Evolutionary conservation across 2,113 vertebrate species (phyloP).

Genomic region (Prochilodus magdalenae): DNA sequence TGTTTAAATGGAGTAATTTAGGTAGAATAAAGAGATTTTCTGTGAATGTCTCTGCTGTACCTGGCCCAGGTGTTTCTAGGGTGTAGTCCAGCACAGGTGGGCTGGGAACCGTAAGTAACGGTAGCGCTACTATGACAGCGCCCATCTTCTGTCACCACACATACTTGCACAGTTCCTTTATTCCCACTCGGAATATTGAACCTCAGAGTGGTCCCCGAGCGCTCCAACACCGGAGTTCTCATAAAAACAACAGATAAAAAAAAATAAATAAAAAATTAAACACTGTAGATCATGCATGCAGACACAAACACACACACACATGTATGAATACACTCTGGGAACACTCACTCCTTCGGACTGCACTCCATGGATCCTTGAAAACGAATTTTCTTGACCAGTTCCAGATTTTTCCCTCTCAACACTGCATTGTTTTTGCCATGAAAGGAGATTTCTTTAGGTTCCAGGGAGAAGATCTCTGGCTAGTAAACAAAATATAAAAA

Average conservation of each 20-base stretch:
- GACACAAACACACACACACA: too few species aligned
- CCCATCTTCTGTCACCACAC: conserved; percentile 72
- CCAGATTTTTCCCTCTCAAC: too few species aligned
- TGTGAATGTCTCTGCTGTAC: conserved; percentile 61
- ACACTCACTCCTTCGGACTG: too few species aligned
- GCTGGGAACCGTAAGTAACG: conserved; percentile 77
- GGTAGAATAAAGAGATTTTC: not conserved
- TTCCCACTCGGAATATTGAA: conserved; percentile 80
- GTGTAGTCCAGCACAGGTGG: conserved; percentile 71
- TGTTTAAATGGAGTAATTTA: not conserved
- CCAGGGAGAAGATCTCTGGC: too few species aligned
- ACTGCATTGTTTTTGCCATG: too few species aligned
- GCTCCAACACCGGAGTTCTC: conserved; percentile 61
- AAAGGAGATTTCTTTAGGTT: too few species aligned
- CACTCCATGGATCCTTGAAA: too few species aligned
- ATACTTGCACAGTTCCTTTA: conserved; percentile 78
- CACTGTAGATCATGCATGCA: too few species aligned
- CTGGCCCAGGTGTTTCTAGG: conserved; percentile 81
- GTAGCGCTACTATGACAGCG: conserved; percentile 49
- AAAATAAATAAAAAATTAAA: not conserved
- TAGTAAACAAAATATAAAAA: too few species aligned
- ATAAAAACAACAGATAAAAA: too few species aligned
- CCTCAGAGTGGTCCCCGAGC: conserved; percentile 72
- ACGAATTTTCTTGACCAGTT: too few species aligned
- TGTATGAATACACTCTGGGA: too few species aligned